These are phyloP conservation scores for Poeciliopsis turrubarensis DNA, from an alignment of 2,113 vertebrate genomes.

Conservation along the genomic window DNA sequence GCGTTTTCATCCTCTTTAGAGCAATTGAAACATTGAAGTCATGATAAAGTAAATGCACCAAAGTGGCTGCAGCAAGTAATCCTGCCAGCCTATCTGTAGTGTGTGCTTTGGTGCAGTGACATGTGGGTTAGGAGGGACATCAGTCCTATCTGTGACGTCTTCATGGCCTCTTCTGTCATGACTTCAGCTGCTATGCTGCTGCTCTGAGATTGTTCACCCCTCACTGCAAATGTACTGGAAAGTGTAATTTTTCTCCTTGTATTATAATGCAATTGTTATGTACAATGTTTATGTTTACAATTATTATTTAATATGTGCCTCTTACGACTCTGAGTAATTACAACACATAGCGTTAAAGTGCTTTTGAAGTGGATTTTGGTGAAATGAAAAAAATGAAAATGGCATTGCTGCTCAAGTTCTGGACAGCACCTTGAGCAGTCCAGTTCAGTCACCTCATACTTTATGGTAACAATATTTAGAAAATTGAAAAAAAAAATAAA, in stretches of 20 bases:
- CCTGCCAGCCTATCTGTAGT: slow-evolving; percentile 1
- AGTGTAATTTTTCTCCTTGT: neutral
- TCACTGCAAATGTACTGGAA: neutral
- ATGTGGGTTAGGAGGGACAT: neutral
- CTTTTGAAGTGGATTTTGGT: too few species aligned
- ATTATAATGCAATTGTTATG: neutral
- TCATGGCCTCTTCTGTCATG: neutral
- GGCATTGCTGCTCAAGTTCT: too few species aligned
- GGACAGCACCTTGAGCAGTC: too few species aligned
- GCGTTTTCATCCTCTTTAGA: neutral
- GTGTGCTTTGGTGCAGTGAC: neutral
- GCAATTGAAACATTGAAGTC: neutral
- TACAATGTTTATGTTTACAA: too few species aligned
- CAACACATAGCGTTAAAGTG: neutral
- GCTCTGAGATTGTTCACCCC: neutral
- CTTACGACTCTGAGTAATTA: neutral
- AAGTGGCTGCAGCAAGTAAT: neutral
- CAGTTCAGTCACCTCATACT: too few species aligned
- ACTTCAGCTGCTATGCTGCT: neutral
- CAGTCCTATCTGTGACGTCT: neutral
- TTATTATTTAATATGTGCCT: too few species aligned
- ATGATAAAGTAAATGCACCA: slow-evolving; percentile 5
- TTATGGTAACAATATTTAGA: too few species aligned
- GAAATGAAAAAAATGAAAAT: too few species aligned
- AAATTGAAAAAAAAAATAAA: too few species aligned